Conservation (phyloP, 2,888 invertebrate species). For the Keiferia lycopersicella region DNA sequence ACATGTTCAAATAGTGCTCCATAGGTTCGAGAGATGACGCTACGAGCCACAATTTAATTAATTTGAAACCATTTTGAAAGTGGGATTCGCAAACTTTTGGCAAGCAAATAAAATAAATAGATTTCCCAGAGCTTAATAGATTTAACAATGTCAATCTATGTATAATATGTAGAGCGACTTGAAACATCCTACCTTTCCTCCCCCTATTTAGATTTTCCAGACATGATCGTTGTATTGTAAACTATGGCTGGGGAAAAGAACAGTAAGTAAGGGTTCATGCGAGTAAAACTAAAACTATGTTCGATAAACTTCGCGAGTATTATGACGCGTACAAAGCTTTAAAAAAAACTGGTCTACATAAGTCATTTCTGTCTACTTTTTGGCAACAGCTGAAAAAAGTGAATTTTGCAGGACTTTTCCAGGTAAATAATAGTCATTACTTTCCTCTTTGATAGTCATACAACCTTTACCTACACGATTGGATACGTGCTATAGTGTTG, state of each 20-base stretch:
- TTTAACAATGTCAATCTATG: not conserved
- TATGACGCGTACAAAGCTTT: slow-evolving; percentile 2
- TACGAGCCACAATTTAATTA: not conserved
- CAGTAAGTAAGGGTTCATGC: too few relatives aligned
- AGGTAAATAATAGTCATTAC: not conserved
- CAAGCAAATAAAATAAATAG: too few relatives aligned
- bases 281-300: not conserved
- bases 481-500: too few relatives aligned
- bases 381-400: slow-evolving; percentile 1
- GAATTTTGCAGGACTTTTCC: not conserved
- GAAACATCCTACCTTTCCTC: too few relatives aligned
- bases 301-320: slow-evolving; percentile 1
- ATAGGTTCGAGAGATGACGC: not conserved
- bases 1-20: slow-evolving; percentile 4
- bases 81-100: not conserved
- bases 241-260: too few relatives aligned
- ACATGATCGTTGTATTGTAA: too few relatives aligned
- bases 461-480: too few relatives aligned
- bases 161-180: too few relatives aligned
- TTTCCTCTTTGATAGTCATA: too few relatives aligned
- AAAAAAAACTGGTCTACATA: slow-evolving; percentile 11
- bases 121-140: not conserved
- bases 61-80: not conserved
- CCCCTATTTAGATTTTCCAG: too few relatives aligned
- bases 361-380: slow-evolving; percentile 24